These are phyloP conservation scores for Rhagium mordax DNA, from an alignment of 2,888 invertebrate genomes.

Conservation along the genomic window DNA sequence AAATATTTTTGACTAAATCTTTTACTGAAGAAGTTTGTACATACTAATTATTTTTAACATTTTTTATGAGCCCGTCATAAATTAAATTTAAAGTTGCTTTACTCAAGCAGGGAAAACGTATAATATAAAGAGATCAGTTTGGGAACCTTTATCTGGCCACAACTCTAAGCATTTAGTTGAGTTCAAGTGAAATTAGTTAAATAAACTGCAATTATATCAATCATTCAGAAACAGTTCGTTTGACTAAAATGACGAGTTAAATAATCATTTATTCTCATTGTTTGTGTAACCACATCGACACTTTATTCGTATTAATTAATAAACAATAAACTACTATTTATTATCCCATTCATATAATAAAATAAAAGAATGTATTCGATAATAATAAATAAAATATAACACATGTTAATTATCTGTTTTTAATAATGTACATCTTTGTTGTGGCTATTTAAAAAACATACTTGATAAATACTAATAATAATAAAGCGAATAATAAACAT, in stretches of 20 bases:
- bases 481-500: neutral
- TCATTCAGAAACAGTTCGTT: neutral
- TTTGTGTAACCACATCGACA: neutral
- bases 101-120: too few relatives aligned
- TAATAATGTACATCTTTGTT: slow-evolving; percentile 20
- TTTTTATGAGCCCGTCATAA: too few relatives aligned
- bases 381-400: slow-evolving; percentile 16
- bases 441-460: slow-evolving; percentile 6
- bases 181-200: neutral
- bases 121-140: too few relatives aligned
- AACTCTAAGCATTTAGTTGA: neutral
- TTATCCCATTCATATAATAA: slow-evolving; percentile 12
- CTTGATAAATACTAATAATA: neutral
- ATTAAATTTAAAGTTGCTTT: too few relatives aligned
- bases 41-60: too few relatives aligned
- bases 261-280: neutral
- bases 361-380: neutral
- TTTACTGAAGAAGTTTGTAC: too few relatives aligned
- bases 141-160: too few relatives aligned
- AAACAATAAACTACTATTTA: slow-evolving; percentile 11
- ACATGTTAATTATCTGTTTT: slow-evolving; percentile 7
- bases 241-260: slow-evolving; percentile 1
- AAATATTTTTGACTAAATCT: too few relatives aligned
- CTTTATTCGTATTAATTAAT: slow-evolving; percentile 9
- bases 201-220: neutral